phyloP scores from a whole-genome alignment of 2,113 vertebrate genomes.

The Mobula hypostoma region DNA sequence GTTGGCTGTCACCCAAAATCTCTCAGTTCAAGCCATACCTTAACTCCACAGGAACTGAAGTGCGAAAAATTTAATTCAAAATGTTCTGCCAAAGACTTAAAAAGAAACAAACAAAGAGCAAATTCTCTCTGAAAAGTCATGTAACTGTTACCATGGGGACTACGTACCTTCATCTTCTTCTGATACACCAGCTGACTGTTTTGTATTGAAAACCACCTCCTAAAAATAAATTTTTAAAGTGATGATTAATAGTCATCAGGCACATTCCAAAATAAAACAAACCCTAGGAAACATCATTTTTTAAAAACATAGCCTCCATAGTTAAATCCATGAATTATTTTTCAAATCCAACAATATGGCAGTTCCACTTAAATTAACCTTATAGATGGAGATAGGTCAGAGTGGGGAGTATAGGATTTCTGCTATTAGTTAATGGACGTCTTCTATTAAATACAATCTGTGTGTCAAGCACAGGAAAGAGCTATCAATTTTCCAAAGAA shows the following conservation, averaged over 20 bases:
- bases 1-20: neutral
- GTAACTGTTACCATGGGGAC: neutral
- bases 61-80: neutral
- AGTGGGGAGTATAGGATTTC: neutral
- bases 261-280: neutral
- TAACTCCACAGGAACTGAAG: neutral
- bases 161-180: slow-evolving; percentile 84
- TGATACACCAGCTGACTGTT: slow-evolving; percentile 98
- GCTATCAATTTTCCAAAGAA: neutral
- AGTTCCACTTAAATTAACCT: neutral
- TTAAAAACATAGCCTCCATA: neutral
- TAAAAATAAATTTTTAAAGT: slow-evolving; percentile 45
- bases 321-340: neutral
- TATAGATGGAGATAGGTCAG: neutral
- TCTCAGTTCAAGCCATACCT: neutral
- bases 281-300: neutral
- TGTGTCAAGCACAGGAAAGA: neutral
- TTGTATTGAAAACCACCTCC: slow-evolving; percentile 98
- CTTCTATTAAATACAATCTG: neutral
- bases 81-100: neutral
- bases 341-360: neutral
- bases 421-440: neutral
- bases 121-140: neutral
- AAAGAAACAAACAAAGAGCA: neutral
- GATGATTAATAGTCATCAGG: slow-evolving; percentile 40